Evolutionary conservation across 1,140 invertebrate genomes (phyloP).

Genomic region (Tenebrio molitor): DNA sequence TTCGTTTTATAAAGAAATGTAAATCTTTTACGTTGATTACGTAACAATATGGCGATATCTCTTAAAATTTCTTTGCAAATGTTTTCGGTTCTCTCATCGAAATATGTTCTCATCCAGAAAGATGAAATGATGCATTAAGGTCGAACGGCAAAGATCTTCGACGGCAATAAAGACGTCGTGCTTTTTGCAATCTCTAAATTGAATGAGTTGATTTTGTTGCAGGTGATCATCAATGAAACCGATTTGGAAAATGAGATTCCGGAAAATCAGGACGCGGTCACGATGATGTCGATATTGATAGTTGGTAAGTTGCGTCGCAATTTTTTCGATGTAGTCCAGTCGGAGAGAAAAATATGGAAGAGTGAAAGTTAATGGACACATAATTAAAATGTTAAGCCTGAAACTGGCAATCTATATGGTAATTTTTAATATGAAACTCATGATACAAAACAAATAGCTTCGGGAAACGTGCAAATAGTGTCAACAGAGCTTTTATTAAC

Average conservation of each 20-base stretch:
- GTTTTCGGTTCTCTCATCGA: too few species aligned
- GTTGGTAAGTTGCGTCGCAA: constrained; percentile 74
- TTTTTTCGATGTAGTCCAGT: constrained; percentile 8
- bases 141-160: too few species aligned
- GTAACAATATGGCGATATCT: too few species aligned
- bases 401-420: constrained; percentile 49
- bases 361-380: neutral
- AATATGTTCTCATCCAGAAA: too few species aligned
- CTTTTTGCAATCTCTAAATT: too few species aligned
- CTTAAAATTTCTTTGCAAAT: too few species aligned
- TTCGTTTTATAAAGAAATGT: too few species aligned
- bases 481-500: constrained; percentile 38
- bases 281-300: constrained; percentile 79
- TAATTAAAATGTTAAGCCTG: constrained; percentile 24
- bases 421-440: constrained; percentile 32
- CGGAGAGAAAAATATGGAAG: neutral
- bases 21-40: too few species aligned
- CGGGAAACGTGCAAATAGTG: constrained; percentile 24
- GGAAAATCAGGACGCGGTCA: constrained; percentile 78
- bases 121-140: too few species aligned
- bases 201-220: constrained; percentile 51
- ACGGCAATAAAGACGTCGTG: too few species aligned
- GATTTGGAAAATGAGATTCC: constrained; percentile 68
- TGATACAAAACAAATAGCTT: constrained; percentile 35
- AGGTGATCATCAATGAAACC: constrained; percentile 60